These are phyloP conservation scores for Uloborus plumipes DNA, from an alignment of 2,888 invertebrate genomes.

Conservation along the genomic window DNA sequence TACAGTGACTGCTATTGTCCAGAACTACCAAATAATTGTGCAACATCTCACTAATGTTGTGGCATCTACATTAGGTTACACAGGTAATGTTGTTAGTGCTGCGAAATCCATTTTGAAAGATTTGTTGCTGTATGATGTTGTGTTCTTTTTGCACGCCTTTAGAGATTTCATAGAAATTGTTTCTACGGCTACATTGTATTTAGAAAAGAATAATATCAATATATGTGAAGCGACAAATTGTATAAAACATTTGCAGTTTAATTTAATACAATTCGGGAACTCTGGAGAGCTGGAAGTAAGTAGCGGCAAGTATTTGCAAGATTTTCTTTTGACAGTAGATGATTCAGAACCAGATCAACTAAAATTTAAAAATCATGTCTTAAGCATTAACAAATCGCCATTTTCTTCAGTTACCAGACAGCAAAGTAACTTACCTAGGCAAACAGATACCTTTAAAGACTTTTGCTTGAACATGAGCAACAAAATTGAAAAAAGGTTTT, in stretches of 20 bases:
- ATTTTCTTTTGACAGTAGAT: too few species aligned
- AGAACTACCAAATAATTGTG: not conserved
- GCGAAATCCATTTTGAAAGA: slow-evolving; percentile 1
- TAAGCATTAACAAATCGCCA: not conserved
- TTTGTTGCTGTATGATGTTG: not conserved
- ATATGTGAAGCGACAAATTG: not conserved
- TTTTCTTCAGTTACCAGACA: slow-evolving; percentile 6
- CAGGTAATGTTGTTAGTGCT: not conserved
- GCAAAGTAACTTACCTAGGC: not conserved
- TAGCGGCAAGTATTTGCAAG: too few species aligned
- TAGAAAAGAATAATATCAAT: not conserved
- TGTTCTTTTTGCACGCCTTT: slow-evolving; percentile 7
- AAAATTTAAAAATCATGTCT: not conserved
- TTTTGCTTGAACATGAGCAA: not conserved
- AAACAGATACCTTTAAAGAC: not conserved
- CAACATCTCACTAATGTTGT: slow-evolving; percentile 5
- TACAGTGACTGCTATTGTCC: not conserved
- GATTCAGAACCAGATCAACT: too few species aligned
- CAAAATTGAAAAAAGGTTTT: not conserved
- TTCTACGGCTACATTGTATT: not conserved
- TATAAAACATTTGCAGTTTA: not conserved
- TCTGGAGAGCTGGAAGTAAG: too few species aligned
- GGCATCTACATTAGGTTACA: not conserved
- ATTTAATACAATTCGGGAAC: too few species aligned
- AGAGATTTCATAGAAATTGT: not conserved